Conservation (phyloP, 2,113 vertebrate species). For the Collichthys lucidus region DNA sequence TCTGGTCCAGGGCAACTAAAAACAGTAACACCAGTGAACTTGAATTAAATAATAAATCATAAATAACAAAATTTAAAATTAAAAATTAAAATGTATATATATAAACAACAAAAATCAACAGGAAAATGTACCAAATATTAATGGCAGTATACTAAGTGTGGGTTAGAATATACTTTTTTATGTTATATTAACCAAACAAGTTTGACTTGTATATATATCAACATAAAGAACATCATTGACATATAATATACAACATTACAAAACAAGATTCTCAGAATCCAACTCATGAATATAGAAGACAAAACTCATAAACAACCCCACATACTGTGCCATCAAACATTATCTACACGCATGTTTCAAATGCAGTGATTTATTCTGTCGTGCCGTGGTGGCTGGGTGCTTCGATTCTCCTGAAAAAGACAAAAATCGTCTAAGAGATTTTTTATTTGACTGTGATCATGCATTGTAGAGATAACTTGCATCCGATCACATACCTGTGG, state of each 20-base stretch:
- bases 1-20: neutral
- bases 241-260: neutral
- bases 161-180: neutral
- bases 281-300: neutral
- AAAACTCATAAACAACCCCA: neutral
- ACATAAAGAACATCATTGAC: too few species aligned
- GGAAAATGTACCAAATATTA: too few species aligned
- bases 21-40: neutral
- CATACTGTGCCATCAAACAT: neutral
- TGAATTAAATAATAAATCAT: neutral
- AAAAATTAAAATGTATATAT: too few species aligned
- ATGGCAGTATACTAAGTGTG: neutral
- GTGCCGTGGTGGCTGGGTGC: neutral
- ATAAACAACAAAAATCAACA: neutral
- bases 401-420: constrained; percentile 58
- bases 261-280: neutral
- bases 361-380: constrained; percentile 3
- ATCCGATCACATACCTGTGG: constrained; percentile 45
- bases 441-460: neutral
- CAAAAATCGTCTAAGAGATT: neutral
- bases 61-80: too few species aligned
- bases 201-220: too few species aligned
- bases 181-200: neutral
- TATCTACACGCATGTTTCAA: neutral
- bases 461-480: neutral